Evolutionary conservation across 2,888 invertebrate genomes (phyloP).

Genomic region (Polymixis flavicincta): DNA sequence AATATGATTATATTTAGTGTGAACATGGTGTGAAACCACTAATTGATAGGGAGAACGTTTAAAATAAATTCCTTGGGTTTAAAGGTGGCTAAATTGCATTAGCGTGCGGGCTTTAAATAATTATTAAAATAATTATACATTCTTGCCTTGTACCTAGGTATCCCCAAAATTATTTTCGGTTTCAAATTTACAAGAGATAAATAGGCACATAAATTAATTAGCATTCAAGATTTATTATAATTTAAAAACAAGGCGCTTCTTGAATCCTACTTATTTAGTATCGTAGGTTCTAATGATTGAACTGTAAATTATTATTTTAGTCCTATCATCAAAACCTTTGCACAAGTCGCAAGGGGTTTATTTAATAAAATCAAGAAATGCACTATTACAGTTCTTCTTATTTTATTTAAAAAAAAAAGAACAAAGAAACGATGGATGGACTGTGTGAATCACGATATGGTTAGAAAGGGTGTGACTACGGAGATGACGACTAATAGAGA

Average conservation of each 20-base stretch:
- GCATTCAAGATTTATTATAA: not conserved
- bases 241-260: not conserved
- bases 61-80: slow-evolving; percentile 18
- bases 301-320: too few species aligned
- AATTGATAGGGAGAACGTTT: slow-evolving; percentile 27
- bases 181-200: not conserved
- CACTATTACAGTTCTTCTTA: not conserved
- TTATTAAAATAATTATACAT: not conserved
- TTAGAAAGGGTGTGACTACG: too few species aligned
- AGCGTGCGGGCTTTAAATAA: slow-evolving; percentile 8
- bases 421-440: too few species aligned
- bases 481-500: too few species aligned
- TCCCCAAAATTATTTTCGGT: not conserved
- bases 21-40: slow-evolving; percentile 21
- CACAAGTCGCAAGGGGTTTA: not conserved
- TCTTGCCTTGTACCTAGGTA: not conserved
- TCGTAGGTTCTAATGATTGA: too few species aligned
- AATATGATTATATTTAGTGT: slow-evolving; percentile 25
- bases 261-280: not conserved
- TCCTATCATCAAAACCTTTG: not conserved
- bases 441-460: too few species aligned
- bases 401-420: too few species aligned
- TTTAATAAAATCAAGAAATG: not conserved
- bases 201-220: not conserved
- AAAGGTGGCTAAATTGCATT: slow-evolving; percentile 27